Conservation (phyloP, 1,140 invertebrate species). For the Drosophila bocqueti region DNA sequence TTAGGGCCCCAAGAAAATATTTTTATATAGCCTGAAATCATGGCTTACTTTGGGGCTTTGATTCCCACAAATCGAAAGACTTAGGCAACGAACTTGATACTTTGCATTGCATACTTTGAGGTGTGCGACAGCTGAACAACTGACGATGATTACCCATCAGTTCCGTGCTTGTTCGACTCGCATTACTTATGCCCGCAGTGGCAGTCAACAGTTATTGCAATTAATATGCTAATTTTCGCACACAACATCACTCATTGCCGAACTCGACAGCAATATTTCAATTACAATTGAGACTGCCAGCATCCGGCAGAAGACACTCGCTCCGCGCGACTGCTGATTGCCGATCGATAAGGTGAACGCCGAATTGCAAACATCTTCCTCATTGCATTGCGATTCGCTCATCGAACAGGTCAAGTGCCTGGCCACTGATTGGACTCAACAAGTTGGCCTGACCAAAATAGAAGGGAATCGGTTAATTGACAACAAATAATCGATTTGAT, state of each 20-base stretch:
- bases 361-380: slow-evolving; percentile 51
- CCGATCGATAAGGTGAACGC: slow-evolving; percentile 39
- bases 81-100: slow-evolving; percentile 48
- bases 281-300: slow-evolving; percentile 47
- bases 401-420: slow-evolving; percentile 45
- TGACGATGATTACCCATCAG: background rate
- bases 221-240: slow-evolving; percentile 66
- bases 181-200: slow-evolving; percentile 38
- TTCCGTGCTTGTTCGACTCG: slow-evolving; percentile 4
- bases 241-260: slow-evolving; percentile 43
- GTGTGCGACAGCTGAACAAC: background rate
- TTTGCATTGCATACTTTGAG: slow-evolving; percentile 38
- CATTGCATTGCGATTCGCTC: slow-evolving; percentile 52
- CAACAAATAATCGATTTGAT: slow-evolving; percentile 9
- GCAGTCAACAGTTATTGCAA: slow-evolving; percentile 52
- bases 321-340: slow-evolving; percentile 27
- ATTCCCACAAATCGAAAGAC: slow-evolving; percentile 45
- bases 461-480: slow-evolving; percentile 23
- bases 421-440: slow-evolving; percentile 29
- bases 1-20: background rate
- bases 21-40: background rate
- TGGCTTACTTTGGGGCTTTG: slow-evolving; percentile 25
- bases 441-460: slow-evolving; percentile 25
- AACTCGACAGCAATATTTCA: slow-evolving; percentile 67
- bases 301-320: slow-evolving; percentile 61